Percentiles rank a stretch among this genome's conserved stretches.
phyloP scores from a whole-genome alignment of 1,140 invertebrate species.

The Lepidurus arcticus region DNA sequence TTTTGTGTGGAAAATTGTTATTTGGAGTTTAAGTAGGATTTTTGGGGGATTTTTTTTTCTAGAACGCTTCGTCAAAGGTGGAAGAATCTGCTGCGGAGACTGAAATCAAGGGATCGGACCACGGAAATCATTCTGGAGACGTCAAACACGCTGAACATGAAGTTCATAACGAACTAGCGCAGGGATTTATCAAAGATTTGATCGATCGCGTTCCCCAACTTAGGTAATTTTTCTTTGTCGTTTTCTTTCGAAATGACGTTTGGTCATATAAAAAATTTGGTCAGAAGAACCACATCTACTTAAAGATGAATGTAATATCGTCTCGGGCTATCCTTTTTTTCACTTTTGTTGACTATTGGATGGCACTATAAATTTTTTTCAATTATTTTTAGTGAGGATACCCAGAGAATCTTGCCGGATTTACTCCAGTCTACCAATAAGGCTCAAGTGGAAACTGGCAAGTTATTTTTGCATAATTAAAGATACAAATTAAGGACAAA shows the following conservation, averaged over 20 bases:
- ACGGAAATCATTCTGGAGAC: neutral
- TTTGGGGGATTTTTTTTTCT: neutral
- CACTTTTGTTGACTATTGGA: no score
- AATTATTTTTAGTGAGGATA: neutral
- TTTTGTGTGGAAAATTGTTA: no score
- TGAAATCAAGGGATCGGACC: neutral
- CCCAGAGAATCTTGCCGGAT: neutral
- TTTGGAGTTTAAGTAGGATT: neutral
- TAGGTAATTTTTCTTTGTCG: neutral
- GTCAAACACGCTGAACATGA: neutral
- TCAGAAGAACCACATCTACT: no score
- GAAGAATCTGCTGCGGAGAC: neutral
- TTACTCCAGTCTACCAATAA: neutral
- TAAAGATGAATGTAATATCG: no score
- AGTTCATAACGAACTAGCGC: neutral
- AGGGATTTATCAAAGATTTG: neutral
- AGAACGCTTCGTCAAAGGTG: neutral
- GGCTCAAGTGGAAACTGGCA: constrained; percentile 6
- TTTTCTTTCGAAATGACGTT: neutral
- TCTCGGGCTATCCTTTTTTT: no score
- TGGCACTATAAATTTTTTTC: neutral
- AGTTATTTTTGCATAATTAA: neutral
- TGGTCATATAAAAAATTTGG: no score
- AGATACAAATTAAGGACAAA: neutral
- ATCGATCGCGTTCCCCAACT: constrained; percentile 9